Percentiles rank a stretch among this genome's conserved stretches.
phyloP scores from a whole-genome alignment of 2,797 vertebrate genomes.

The Glyptemys insculpta region DNA sequence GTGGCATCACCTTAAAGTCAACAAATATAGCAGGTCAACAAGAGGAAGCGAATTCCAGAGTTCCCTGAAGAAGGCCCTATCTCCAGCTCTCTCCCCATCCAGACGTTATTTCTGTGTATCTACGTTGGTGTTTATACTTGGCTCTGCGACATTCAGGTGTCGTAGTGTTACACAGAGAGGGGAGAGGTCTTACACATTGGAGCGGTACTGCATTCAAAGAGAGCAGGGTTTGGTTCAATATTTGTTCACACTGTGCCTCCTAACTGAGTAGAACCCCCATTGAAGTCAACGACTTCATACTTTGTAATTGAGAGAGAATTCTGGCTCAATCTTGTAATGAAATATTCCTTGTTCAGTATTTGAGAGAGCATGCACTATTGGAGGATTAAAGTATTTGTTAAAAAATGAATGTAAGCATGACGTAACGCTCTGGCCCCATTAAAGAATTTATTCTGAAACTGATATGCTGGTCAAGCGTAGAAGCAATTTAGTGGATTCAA shows the following conservation, averaged over 20 bases:
- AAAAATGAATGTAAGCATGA: constrained; percentile 6
- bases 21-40: background rate
- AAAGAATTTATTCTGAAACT: constrained; percentile 48
- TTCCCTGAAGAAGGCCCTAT: background rate
- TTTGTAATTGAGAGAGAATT: background rate
- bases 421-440: constrained; percentile 4
- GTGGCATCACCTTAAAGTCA: background rate
- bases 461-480: background rate
- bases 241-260: background rate
- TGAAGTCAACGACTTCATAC: background rate
- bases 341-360: background rate
- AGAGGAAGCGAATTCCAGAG: background rate
- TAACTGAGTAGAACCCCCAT: background rate
- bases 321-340: background rate
- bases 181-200: background rate
- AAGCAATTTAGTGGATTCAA: background rate
- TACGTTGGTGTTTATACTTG: fast-evolving
- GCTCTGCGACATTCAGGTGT: background rate
- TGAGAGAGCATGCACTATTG: background rate
- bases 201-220: fast-evolving
- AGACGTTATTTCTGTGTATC: background rate
- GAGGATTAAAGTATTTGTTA: constrained; percentile 1
- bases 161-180: fast-evolving
- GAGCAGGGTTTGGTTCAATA: background rate
- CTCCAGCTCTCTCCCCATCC: background rate